Conservation (phyloP, 1,140 invertebrate genomes). For the Diorhabda elongata region DNA sequence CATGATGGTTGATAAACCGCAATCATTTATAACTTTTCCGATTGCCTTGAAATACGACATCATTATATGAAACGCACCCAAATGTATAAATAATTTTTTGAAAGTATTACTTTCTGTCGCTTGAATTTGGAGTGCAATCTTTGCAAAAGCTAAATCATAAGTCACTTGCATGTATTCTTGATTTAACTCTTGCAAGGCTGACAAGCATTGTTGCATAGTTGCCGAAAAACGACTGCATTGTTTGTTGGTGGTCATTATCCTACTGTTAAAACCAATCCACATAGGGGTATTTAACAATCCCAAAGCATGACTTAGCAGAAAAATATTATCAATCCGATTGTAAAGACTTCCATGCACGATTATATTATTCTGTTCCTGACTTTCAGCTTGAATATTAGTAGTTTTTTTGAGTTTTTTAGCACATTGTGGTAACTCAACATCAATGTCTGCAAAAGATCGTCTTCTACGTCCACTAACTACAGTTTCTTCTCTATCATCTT, state of each 20-base stretch:
- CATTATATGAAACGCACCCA: constrained; percentile 40
- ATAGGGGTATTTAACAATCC: constrained; percentile 29
- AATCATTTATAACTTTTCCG: constrained; percentile 39
- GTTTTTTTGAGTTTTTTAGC: too few relatives aligned
- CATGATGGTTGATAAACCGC: constrained; percentile 42
- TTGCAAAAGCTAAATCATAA: constrained; percentile 32
- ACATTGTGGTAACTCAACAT: too few relatives aligned
- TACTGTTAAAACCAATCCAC: constrained; percentile 6
- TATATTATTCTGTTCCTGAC: too few relatives aligned
- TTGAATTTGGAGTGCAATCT: constrained; percentile 42
- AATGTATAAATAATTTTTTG: constrained; percentile 37
- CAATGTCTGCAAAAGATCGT: too few relatives aligned
- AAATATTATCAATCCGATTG: constrained; percentile 22
- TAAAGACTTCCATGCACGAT: neutral
- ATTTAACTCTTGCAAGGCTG: too few relatives aligned
- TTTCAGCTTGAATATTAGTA: too few relatives aligned
- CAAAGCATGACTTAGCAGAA: constrained; percentile 28
- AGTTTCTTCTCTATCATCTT: too few relatives aligned
- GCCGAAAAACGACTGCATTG: constrained; percentile 34
- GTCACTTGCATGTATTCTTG: too few relatives aligned
- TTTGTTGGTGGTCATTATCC: constrained; percentile 23
- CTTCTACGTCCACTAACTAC: too few relatives aligned
- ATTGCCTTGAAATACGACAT: constrained; percentile 30
- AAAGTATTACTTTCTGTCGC: neutral
- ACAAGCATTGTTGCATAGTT: too few relatives aligned